Evolutionary conservation across 2,888 invertebrate species (phyloP).

Genomic region (Hermodice carunculata): DNA sequence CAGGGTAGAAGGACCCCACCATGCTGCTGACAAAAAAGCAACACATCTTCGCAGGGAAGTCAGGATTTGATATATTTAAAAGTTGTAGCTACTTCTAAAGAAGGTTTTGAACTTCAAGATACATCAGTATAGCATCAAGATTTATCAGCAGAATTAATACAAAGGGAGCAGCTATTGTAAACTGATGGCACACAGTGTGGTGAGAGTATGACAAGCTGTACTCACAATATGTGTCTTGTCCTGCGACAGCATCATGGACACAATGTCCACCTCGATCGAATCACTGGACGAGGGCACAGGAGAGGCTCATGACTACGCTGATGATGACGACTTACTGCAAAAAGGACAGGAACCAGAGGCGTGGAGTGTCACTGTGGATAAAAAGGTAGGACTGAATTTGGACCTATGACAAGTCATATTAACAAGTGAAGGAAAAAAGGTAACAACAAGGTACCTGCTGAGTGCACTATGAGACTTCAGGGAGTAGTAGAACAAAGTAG

Average conservation of each 20-base stretch:
- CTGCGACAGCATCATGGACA: conserved; percentile 63
- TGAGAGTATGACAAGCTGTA: neutral
- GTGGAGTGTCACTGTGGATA: conserved; percentile 92
- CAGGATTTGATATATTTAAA: too few species aligned
- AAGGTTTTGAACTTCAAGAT: too few species aligned
- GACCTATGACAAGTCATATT: conserved; percentile 1
- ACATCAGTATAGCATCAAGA: too few species aligned
- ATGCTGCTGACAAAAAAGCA: too few species aligned
- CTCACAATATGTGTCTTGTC: neutral
- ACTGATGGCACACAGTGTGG: conserved; percentile 10
- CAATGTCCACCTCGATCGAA: conserved; percentile 68
- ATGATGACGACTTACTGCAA: conserved; percentile 85
- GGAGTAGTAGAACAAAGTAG: too few species aligned
- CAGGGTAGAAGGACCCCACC: too few species aligned
- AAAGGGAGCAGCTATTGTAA: conserved; percentile 1
- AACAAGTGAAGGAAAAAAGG: neutral
- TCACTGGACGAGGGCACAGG: conserved; percentile 64
- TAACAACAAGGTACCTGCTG: too few species aligned
- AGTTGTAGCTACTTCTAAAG: too few species aligned
- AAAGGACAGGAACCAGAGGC: conserved; percentile 86
- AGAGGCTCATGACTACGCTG: conserved; percentile 77
- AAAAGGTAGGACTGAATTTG: conserved; percentile 75
- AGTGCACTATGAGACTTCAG: too few species aligned
- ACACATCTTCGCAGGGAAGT: too few species aligned
- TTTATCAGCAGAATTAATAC: neutral